Conservation (phyloP, 2,113 vertebrate species). For the Scalopus aquaticus region DNA sequence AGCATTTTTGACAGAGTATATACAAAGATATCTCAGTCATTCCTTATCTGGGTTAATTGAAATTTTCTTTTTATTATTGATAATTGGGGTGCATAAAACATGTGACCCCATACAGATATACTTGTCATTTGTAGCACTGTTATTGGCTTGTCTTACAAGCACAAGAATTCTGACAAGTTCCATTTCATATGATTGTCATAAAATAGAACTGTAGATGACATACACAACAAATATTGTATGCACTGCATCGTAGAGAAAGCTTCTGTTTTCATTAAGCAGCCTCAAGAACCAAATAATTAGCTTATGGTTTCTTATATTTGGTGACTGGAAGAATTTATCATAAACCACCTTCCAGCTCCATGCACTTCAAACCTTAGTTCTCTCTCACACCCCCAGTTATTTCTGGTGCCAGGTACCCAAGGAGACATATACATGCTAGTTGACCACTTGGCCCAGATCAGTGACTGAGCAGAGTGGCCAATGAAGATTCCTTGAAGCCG, state of each 20-base stretch:
- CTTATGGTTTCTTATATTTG: slow-evolving; percentile 1
- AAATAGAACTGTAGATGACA: neutral
- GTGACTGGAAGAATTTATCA: neutral
- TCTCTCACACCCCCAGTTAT: neutral
- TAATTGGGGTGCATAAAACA: neutral
- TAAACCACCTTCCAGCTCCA: neutral
- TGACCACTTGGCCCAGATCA: neutral
- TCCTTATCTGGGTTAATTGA: neutral
- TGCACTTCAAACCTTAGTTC: slow-evolving; percentile 21
- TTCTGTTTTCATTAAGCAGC: neutral
- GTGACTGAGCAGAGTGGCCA: neutral
- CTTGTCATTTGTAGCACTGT: neutral
- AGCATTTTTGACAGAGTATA: neutral
- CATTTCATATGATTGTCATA: neutral
- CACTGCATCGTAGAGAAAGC: neutral
- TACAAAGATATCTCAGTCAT: neutral
- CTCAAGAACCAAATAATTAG: neutral
- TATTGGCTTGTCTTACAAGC: neutral
- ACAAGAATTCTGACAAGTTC: neutral
- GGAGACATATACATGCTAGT: neutral
- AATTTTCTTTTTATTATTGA: slow-evolving; percentile 24
- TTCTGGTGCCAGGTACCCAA: neutral
- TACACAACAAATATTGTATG: neutral
- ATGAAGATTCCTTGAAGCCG: neutral
- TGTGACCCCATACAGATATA: neutral